Conservation (phyloP, 2,888 invertebrate genomes). For the Rotaria macrura region DNA sequence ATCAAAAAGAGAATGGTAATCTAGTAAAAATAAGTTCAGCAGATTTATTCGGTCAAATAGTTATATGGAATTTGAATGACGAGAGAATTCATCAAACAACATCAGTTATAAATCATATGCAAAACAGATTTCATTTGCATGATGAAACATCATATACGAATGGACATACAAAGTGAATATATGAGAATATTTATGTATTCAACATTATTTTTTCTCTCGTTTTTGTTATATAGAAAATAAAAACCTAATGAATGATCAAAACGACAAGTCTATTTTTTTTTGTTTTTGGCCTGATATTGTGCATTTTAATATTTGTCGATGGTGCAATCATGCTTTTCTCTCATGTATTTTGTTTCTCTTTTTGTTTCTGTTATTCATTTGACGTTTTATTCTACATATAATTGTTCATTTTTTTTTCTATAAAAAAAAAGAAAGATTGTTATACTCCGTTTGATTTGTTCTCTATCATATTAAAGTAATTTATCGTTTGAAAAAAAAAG, state of each 20-base stretch:
- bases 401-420: neutral
- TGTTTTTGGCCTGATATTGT: neutral
- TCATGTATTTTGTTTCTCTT: too few species aligned
- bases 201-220: neutral
- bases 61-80: neutral
- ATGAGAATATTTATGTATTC: too few species aligned
- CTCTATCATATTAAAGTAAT: neutral
- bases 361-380: neutral
- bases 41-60: conserved; percentile 18
- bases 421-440: neutral
- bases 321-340: neutral
- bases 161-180: too few species aligned
- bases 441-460: neutral
- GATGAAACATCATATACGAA: too few species aligned
- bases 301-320: neutral
- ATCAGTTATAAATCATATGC: too few species aligned
- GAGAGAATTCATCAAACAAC: neutral
- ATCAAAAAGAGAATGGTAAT: neutral
- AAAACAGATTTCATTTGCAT: too few species aligned
- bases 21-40: conserved; percentile 4
- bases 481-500: neutral
- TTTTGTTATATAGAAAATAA: neutral
- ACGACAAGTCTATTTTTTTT: neutral
- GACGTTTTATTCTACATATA: neutral
- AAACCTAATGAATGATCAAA: neutral